Evolutionary conservation across 2,113 vertebrate species (phyloP), one percentile per base, ranked within the genome.

Genomic region (Gymnobelideus leadbeateri): DNA sequence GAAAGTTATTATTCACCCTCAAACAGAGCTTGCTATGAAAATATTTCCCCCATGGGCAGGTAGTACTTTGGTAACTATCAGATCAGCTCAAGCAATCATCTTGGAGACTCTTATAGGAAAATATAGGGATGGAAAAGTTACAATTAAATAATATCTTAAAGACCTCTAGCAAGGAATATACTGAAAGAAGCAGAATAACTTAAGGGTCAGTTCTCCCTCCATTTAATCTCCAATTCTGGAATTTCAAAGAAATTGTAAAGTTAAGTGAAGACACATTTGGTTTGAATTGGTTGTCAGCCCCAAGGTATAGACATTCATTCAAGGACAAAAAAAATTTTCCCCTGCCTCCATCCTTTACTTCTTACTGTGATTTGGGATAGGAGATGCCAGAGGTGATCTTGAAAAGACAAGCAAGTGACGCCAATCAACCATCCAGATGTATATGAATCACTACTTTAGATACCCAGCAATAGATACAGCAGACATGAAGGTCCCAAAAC

Each of bases 371-470:
- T 8, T 92, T 91, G 52, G 49, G 94, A 43, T 90, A 96, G 51
- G 37, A 96, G 68, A 91, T 95, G 90, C 96, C 97, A 96, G 94
- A 98, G 96, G 94, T 97, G 95, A 97, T 97, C 95, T 92, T 96
- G 90, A 96, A 97, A 93, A 92, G 93, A 93, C 89, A 97, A 96
- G 96, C 91, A 96, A 93, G 77, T 97, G 96, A 95, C 91, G 95
- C 91, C 93, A 84, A 84, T 84, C 16, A 43, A 43, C 16, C 37
- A 84, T 21, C 68, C 19, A 68, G 91, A 96, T 97, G 94, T 96
- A 95, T 95, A 96, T 95, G 77, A 91, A 91, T 84, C 2, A 2
- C 37, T 26, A 93, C 91, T 92, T 94, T 90, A 94, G 53, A 89
- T 93, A 98, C 52, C 89, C 95, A 96, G 96, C 96, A 96, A 94